These are phyloP conservation scores for Tiliacea aurago DNA, from an alignment of 2,888 invertebrate genomes.

Conservation along the genomic window DNA sequence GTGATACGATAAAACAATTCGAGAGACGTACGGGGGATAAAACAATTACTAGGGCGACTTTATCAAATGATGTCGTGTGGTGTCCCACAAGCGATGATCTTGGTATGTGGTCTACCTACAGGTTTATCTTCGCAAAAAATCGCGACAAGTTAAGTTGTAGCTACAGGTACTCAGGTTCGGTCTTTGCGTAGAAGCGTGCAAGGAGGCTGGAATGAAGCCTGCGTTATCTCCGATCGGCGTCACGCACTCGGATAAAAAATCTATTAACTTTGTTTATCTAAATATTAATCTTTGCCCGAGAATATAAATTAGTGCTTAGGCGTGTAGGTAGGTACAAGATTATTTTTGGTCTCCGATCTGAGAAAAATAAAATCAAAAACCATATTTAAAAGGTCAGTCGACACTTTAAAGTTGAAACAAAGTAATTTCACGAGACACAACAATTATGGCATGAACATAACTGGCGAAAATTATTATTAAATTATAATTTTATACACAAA, in stretches of 20 bases:
- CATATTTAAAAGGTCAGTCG: not conserved
- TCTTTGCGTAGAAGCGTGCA: slow-evolving; percentile 20
- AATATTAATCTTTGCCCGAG: slow-evolving; percentile 20
- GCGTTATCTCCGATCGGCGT: slow-evolving; percentile 64
- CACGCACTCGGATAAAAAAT: slow-evolving; percentile 55
- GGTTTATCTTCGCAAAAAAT: not conserved
- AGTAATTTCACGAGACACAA: not conserved
- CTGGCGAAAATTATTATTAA: too few species aligned
- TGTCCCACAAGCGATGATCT: not conserved
- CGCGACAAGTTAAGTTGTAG: slow-evolving; percentile 4
- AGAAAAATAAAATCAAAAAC: not conserved
- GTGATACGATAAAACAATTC: too few species aligned
- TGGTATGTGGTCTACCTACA: not conserved
- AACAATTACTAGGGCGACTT: not conserved
- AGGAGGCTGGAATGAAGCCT: slow-evolving; percentile 42
- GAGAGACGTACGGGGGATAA: too few species aligned
- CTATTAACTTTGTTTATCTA: slow-evolving; percentile 45
- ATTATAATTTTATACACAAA: too few species aligned
- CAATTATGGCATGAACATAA: not conserved
- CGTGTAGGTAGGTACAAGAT: not conserved
- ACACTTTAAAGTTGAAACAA: not conserved
- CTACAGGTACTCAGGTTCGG: not conserved
- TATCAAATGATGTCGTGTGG: not conserved
- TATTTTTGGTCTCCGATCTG: not conserved
- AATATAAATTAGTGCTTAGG: slow-evolving; percentile 12